Percentiles rank a stretch among this genome's conserved stretches.
Conservation (phyloP, 2,113 vertebrate species). For the Coptodon rendalli region DNA sequence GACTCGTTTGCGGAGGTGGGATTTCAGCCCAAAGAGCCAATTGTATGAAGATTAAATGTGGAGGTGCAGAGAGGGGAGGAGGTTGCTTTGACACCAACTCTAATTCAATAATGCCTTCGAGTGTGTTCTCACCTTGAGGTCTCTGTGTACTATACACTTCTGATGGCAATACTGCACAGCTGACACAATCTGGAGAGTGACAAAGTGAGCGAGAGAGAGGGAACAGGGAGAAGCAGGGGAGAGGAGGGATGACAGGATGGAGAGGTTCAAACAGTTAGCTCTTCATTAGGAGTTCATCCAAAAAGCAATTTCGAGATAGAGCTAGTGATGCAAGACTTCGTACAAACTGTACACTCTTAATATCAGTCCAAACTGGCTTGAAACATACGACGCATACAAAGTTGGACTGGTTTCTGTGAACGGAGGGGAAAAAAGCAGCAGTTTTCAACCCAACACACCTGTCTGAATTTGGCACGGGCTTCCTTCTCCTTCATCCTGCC, state of each 20-base stretch:
- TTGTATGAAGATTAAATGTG: slow-evolving; percentile 5
- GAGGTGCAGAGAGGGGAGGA: not conserved
- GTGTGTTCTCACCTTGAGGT: slow-evolving; percentile 81
- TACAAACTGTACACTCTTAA: not conserved
- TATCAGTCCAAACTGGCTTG: not conserved
- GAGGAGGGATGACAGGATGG: not conserved
- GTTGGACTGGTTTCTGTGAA: not conserved
- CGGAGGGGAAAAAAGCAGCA: rapidly evolving
- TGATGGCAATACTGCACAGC: slow-evolving; percentile 94
- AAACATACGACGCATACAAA: not conserved
- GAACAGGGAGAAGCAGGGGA: not conserved
- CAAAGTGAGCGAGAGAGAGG: not conserved
- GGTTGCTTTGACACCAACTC: not conserved
- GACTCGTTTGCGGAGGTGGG: not conserved
- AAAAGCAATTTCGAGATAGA: not conserved
- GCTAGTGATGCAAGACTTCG: not conserved
- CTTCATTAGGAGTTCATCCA: not conserved
- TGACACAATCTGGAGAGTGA: slow-evolving; percentile 82
- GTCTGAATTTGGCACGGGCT: slow-evolving; percentile 92
- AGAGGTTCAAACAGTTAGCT: not conserved
- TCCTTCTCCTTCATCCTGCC: slow-evolving; percentile 98
- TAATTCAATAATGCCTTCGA: not conserved
- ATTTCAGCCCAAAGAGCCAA: slow-evolving; percentile 10
- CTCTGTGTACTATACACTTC: slow-evolving; percentile 90
- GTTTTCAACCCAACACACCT: slow-evolving; percentile 67